Evolutionary conservation across 2,888 invertebrate species (phyloP).

Genomic region (Portevinia maculata): DNA sequence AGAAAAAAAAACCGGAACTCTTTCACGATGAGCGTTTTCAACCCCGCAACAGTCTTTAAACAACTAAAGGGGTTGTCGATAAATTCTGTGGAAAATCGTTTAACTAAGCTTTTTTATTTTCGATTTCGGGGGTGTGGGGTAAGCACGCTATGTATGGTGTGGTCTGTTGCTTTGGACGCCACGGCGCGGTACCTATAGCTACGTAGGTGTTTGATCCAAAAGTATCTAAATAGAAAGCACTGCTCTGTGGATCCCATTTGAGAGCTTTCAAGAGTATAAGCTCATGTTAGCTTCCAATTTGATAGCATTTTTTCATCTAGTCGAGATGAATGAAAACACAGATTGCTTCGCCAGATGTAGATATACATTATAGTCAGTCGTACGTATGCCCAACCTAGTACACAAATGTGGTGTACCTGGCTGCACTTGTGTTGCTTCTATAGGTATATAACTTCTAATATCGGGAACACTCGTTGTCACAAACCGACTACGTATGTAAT

Average conservation of each 20-base stretch:
- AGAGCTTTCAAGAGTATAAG: constrained; percentile 55
- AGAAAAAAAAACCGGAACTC: constrained; percentile 46
- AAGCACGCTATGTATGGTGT: constrained; percentile 54
- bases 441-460: not conserved
- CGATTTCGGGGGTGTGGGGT: constrained; percentile 52
- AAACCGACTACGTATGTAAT: constrained; percentile 15
- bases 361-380: too few species aligned
- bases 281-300: constrained; percentile 46
- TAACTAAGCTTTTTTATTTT: constrained; percentile 67
- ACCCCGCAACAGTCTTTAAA: constrained; percentile 68
- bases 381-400: not conserved
- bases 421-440: constrained; percentile 35
- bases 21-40: constrained; percentile 43
- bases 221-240: constrained; percentile 55
- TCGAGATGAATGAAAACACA: constrained; percentile 67
- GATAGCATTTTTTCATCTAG: constrained; percentile 14
- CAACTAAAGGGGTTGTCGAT: constrained; percentile 72
- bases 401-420: constrained; percentile 42
- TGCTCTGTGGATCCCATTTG: constrained; percentile 43
- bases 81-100: constrained; percentile 68
- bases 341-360: constrained; percentile 35
- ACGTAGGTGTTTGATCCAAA: constrained; percentile 68
- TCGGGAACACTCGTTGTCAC: constrained; percentile 34
- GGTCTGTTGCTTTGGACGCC: constrained; percentile 22
- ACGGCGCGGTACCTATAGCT: constrained; percentile 53